Conservation (phyloP, 2,113 vertebrate species). For the Oceanites oceanicus region DNA sequence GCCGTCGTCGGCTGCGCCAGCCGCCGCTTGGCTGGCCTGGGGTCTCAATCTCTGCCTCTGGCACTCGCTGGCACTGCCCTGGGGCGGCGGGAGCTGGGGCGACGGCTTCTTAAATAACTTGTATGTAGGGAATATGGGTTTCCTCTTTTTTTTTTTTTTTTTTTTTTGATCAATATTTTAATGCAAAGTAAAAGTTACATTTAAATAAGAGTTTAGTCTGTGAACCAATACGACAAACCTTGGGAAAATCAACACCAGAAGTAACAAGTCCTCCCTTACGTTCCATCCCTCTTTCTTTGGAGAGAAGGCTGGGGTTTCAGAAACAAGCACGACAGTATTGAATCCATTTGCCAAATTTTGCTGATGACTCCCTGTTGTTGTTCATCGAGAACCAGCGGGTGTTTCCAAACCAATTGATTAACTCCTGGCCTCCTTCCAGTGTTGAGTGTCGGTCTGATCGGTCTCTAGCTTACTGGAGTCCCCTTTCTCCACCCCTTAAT, state of each 20-base stretch:
- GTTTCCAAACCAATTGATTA: neutral
- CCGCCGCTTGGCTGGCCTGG: neutral
- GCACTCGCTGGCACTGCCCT: rapidly evolving
- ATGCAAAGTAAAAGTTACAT: neutral
- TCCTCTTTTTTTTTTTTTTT: neutral
- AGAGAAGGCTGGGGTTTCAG: neutral
- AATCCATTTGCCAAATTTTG: neutral
- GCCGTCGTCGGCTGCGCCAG: neutral
- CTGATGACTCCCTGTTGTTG: neutral
- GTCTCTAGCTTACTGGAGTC: neutral
- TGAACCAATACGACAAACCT: neutral
- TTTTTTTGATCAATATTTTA: neutral
- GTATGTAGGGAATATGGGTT: rapidly evolving
- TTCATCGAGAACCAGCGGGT: neutral
- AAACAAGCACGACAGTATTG: rapidly evolving
- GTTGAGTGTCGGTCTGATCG: rapidly evolving
- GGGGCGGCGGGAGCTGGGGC: neutral
- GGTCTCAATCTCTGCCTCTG: no score
- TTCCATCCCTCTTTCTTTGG: no score
- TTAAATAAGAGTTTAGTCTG: neutral
- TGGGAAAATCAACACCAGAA: neutral
- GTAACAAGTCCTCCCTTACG: neutral
- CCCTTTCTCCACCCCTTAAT: no score
- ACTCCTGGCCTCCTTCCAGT: neutral
- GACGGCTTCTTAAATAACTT: rapidly evolving